Evolutionary conservation across 2,888 invertebrate genomes (phyloP).

Genomic region (Gryllus longicercus): DNA sequence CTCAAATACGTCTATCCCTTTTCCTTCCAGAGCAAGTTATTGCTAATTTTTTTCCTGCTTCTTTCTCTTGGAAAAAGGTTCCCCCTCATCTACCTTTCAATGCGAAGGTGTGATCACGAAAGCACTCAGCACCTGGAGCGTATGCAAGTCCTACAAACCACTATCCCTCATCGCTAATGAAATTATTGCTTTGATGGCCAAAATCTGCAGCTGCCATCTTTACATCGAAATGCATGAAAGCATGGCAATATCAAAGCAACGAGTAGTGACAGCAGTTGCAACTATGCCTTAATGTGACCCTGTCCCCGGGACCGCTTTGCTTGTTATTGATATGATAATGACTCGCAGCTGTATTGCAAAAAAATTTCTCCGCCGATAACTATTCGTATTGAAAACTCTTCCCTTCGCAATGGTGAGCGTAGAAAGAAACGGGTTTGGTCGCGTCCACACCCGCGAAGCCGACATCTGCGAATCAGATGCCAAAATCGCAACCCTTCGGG

Average conservation of each 20-base stretch:
- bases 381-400: not conserved
- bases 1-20: too few relatives aligned
- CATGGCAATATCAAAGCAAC: not conserved
- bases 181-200: not conserved
- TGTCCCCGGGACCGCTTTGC: not conserved
- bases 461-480: not conserved
- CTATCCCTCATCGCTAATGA: not conserved
- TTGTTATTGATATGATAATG: conserved; percentile 6
- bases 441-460: not conserved
- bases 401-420: not conserved
- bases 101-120: not conserved
- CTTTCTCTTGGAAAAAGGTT: too few relatives aligned
- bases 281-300: not conserved
- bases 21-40: too few relatives aligned
- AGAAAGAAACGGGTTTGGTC: not conserved
- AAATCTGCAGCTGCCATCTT: not conserved
- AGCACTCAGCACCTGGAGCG: not conserved
- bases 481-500: not conserved
- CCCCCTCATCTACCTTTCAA: too few relatives aligned
- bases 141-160: not conserved
- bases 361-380: not conserved
- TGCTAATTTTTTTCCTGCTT: too few relatives aligned
- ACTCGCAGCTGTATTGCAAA: not conserved
- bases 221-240: not conserved
- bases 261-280: not conserved